These are phyloP conservation scores for Girardinus metallicus DNA, from an alignment of 2,797 vertebrate species.

Conservation along the genomic window DNA sequence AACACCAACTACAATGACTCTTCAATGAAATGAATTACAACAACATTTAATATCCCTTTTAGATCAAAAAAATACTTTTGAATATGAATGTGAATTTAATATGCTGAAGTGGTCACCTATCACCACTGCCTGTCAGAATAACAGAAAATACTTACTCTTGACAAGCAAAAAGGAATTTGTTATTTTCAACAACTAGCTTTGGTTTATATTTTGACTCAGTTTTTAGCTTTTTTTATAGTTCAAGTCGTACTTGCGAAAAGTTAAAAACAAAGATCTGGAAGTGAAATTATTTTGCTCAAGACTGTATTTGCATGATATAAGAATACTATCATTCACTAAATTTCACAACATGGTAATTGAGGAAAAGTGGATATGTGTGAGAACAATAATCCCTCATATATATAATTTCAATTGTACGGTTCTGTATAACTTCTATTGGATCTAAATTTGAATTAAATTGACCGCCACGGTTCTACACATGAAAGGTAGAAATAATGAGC, in stretches of 20 bases:
- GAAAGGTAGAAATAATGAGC: background rate
- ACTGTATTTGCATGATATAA: background rate
- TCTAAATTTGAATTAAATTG: slow-evolving; percentile 1
- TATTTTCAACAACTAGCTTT: background rate
- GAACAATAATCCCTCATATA: background rate
- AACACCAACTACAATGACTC: too few relatives aligned
- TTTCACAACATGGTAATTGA: background rate
- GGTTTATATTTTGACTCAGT: background rate
- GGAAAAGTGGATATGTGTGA: background rate
- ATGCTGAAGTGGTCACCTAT: background rate
- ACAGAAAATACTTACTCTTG: background rate
- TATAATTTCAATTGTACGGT: background rate
- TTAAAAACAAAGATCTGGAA: background rate
- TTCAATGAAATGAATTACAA: too few relatives aligned
- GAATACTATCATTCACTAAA: background rate
- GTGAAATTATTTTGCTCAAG: background rate
- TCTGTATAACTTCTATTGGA: background rate
- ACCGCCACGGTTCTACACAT: background rate
- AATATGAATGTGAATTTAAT: background rate
- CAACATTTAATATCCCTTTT: too few relatives aligned
- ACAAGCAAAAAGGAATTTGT: background rate
- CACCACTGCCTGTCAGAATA: background rate
- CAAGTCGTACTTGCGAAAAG: background rate
- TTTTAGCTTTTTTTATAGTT: background rate
- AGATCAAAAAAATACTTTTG: too few relatives aligned